These are phyloP conservation scores for Cynocephalus volans DNA, from an alignment of 2,113 vertebrate species.

Conservation along the genomic window DNA sequence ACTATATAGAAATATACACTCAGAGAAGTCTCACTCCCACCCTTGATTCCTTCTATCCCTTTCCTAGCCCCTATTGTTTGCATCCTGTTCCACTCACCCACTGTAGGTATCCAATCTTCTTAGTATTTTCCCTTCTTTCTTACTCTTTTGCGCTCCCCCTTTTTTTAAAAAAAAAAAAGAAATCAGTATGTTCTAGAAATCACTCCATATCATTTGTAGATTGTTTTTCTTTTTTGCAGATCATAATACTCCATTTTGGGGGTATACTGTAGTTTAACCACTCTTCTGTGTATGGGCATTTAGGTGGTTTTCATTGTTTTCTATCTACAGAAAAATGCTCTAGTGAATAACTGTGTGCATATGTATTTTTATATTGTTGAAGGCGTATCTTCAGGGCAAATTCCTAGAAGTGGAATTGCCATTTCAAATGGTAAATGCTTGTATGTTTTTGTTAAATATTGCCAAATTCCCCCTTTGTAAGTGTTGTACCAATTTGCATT, in stretches of 20 bases:
- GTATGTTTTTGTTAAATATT: conserved; percentile 17
- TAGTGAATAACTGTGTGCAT: background rate
- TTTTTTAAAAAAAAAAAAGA: background rate
- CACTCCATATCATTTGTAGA: conserved; percentile 11
- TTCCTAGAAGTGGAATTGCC: conserved; percentile 20
- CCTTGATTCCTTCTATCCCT: background rate
- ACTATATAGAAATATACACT: background rate
- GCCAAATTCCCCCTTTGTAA: background rate
- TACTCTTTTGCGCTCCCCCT: background rate
- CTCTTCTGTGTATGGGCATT: background rate
- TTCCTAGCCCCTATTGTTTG: background rate
- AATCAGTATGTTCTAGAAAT: conserved; percentile 1
- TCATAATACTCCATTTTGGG: background rate
- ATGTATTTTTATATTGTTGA: conserved; percentile 35
- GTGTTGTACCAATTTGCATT: background rate
- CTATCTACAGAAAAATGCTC: background rate
- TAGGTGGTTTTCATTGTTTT: conserved; percentile 32
- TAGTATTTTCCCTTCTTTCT: conserved; percentile 44
- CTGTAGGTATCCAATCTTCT: background rate
- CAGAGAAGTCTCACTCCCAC: background rate
- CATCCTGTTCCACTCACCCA: background rate
- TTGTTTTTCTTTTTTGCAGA: background rate
- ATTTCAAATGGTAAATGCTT: conserved; percentile 13
- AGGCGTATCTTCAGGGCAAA: background rate
- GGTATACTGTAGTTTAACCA: background rate